These are phyloP conservation scores for Dusona sp. DNA, from an alignment of 2,888 invertebrate species.

Conservation along the genomic window DNA sequence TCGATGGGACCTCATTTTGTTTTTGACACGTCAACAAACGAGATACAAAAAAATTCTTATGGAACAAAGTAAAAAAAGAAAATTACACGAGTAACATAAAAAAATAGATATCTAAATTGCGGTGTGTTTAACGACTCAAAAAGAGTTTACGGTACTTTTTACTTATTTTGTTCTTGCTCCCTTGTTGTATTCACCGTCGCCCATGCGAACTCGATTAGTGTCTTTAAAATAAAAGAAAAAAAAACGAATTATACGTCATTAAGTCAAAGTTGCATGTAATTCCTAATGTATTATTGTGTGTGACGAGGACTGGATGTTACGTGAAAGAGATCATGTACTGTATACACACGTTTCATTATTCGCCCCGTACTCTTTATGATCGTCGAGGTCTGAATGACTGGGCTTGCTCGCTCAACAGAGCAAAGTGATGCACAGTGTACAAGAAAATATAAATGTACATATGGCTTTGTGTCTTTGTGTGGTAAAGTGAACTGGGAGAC, in stretches of 20 bases:
- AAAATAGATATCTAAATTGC: background rate
- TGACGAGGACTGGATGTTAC: constrained; percentile 25
- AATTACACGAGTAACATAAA: background rate
- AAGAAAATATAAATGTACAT: background rate
- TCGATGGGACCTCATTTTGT: background rate
- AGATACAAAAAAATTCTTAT: background rate
- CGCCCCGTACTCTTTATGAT: constrained; percentile 59
- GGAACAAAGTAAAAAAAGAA: background rate
- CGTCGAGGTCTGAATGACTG: constrained; percentile 62
- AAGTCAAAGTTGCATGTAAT: constrained; percentile 17
- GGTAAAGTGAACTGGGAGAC: constrained; percentile 39
- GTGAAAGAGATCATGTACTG: constrained; percentile 26
- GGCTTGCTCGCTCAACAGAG: constrained; percentile 53
- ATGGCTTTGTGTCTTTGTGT: constrained; percentile 6
- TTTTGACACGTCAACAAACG: background rate
- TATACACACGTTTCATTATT: constrained; percentile 60
- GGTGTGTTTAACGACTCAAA: background rate
- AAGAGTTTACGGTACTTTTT: background rate
- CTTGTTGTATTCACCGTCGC: constrained; percentile 16
- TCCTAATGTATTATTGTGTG: constrained; percentile 24
- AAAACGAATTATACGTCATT: constrained; percentile 23
- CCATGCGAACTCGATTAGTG: constrained; percentile 25
- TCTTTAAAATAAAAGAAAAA: background rate
- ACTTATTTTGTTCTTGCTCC: background rate
- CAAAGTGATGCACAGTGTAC: constrained; percentile 30